Evolutionary conservation across 2,797 vertebrate genomes (phyloP).

Genomic region (Crax fasciolata): DNA sequence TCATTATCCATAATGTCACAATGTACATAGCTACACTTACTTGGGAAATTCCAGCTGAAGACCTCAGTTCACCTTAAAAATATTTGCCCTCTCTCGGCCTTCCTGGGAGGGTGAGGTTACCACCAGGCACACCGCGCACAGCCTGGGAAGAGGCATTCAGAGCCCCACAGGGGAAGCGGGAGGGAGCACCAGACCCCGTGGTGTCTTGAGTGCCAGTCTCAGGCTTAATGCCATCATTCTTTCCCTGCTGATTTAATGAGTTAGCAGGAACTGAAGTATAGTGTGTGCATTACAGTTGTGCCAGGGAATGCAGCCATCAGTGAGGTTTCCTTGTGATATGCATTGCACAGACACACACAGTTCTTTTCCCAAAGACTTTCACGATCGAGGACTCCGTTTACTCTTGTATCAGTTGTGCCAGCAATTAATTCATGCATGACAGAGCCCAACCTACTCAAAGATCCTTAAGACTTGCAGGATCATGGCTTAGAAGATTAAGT

Average conservation of each 20-base stretch:
- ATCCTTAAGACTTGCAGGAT: not conserved
- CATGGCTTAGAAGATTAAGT: not conserved
- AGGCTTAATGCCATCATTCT: not conserved
- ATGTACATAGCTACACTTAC: not conserved
- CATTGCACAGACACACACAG: not conserved
- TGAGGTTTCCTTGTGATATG: fast-evolving
- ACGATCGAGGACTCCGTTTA: not conserved
- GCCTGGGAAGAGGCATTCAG: not conserved
- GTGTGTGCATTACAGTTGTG: not conserved
- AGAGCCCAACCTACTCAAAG: not conserved
- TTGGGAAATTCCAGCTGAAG: not conserved
- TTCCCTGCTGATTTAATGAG: not conserved
- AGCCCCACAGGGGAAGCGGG: not conserved
- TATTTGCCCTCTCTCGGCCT: not conserved
- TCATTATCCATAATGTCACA: not conserved
- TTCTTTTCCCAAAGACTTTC: not conserved
- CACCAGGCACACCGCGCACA: not conserved
- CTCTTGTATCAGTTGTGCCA: not conserved
- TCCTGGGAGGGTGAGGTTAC: not conserved
- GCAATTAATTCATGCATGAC: not conserved
- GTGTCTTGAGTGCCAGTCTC: not conserved
- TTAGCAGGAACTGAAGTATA: not conserved
- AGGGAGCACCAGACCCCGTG: not conserved
- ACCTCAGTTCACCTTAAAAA: not conserved
- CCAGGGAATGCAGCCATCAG: not conserved